A percentile compares a stretch with the other conserved stretches of the same genome.
These are phyloP conservation scores for Pandion haliaetus DNA, from an alignment of 2,113 vertebrate genomes.

Conservation along the genomic window DNA sequence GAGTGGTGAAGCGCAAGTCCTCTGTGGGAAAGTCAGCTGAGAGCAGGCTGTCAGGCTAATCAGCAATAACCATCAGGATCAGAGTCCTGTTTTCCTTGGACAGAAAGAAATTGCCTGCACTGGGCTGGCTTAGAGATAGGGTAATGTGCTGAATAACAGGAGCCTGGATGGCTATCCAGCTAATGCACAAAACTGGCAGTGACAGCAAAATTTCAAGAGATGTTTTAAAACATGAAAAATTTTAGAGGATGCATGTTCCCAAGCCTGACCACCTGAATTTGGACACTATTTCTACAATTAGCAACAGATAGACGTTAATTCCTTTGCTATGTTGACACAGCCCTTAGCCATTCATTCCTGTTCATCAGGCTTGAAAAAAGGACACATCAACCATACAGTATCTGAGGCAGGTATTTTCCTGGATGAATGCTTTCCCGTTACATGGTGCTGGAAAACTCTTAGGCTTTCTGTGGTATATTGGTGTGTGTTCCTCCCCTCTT, in stretches of 20 bases:
- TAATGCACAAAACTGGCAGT: neutral
- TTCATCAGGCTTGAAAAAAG: neutral
- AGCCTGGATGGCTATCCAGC: neutral
- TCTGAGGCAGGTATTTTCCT: neutral
- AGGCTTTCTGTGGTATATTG: neutral
- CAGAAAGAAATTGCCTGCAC: neutral
- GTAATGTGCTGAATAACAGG: neutral
- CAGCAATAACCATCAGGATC: neutral
- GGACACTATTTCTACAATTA: neutral
- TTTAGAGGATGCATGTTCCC: neutral
- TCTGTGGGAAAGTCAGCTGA: neutral
- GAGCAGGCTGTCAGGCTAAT: neutral
- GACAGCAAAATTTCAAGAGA: neutral
- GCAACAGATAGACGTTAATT: neutral
- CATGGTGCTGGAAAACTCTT: neutral
- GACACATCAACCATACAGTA: no score
- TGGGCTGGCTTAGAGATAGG: neutral
- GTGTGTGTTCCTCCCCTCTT: neutral
- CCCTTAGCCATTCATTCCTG: neutral
- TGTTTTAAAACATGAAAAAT: neutral
- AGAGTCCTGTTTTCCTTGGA: neutral
- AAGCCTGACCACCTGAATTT: neutral
- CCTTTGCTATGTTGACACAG: rapidly evolving
- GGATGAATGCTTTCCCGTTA: neutral
- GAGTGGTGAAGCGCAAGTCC: neutral